Evolutionary conservation across 2,797 vertebrate species (phyloP).

Genomic region (Megaceryle alcyon): DNA sequence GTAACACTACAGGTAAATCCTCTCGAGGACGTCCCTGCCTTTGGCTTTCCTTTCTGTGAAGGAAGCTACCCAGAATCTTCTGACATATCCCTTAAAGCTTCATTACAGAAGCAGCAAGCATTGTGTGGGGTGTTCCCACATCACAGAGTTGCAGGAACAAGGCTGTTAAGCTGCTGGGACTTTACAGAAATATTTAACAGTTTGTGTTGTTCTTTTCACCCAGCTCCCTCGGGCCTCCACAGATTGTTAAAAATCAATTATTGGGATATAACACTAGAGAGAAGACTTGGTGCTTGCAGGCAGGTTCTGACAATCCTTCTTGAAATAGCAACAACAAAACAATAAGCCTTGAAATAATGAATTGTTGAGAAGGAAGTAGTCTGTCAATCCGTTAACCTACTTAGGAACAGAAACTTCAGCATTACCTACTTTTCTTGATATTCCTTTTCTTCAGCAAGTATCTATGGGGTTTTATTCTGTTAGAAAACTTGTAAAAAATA

Average conservation of each 20-base stretch:
- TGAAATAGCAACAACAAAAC: constrained; percentile 79
- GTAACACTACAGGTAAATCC: not conserved
- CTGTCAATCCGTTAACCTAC: constrained; percentile 77
- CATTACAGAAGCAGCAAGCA: not conserved
- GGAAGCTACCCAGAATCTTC: not conserved
- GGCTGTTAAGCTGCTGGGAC: not conserved
- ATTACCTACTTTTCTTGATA: constrained; percentile 43
- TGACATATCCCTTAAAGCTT: not conserved
- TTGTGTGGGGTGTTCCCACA: not conserved
- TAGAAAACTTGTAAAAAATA: constrained; percentile 26
- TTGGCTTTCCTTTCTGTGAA: not conserved
- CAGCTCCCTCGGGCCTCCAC: not conserved
- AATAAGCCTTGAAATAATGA: constrained; percentile 76
- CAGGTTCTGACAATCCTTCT: constrained; percentile 27
- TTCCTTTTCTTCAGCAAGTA: constrained; percentile 25
- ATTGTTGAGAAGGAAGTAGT: constrained; percentile 78
- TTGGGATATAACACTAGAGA: constrained; percentile 14
- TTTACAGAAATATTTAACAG: not conserved
- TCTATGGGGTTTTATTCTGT: not conserved
- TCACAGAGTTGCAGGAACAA: not conserved
- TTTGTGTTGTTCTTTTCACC: constrained; percentile 2
- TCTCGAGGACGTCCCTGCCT: not conserved
- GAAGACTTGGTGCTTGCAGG: not conserved
- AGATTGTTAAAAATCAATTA: constrained; percentile 44
- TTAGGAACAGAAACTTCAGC: constrained; percentile 49